Conservation (phyloP, 2,888 invertebrate genomes). For the Diplazon laetatorius region DNA sequence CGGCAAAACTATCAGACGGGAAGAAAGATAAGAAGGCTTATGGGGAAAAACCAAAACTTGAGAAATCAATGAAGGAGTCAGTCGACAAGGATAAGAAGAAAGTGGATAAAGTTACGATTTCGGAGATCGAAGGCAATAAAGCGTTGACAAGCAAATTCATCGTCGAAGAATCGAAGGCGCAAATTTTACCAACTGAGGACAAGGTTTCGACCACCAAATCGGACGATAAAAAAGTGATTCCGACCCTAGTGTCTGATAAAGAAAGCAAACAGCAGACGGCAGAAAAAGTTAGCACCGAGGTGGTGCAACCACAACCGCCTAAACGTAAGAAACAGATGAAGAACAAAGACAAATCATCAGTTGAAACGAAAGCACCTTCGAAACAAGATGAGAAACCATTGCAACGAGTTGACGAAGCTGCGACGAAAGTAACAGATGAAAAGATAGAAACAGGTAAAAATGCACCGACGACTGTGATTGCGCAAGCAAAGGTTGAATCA, state of each 20-base stretch:
- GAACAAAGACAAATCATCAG: slow-evolving; percentile 60
- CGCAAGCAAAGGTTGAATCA: slow-evolving; percentile 3
- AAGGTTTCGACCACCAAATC: background rate
- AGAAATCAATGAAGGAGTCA: slow-evolving; percentile 23
- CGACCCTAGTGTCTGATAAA: background rate
- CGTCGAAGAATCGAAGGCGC: slow-evolving; percentile 71
- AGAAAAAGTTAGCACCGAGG: slow-evolving; percentile 26
- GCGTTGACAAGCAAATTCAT: slow-evolving; percentile 56
- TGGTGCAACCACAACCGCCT: slow-evolving; percentile 52
- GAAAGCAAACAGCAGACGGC: background rate
- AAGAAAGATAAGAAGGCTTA: background rate
- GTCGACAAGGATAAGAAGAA: slow-evolving; percentile 37
- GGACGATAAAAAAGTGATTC: slow-evolving; percentile 10
- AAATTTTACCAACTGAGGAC: background rate
- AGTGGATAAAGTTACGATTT: slow-evolving; percentile 43
- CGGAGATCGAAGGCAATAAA: slow-evolving; percentile 72
- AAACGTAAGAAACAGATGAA: slow-evolving; percentile 68
- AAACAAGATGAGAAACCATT: slow-evolving; percentile 71
- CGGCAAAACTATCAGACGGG: background rate
- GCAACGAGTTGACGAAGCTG: slow-evolving; percentile 37
- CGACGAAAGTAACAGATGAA: slow-evolving; percentile 46
- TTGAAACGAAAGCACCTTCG: slow-evolving; percentile 76
- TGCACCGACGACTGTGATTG: background rate
- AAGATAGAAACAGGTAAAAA: slow-evolving; percentile 38
- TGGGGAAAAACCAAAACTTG: background rate